Evolutionary conservation across 2,888 invertebrate species (phyloP).

Genomic region (Dolichopus griseipennis): DNA sequence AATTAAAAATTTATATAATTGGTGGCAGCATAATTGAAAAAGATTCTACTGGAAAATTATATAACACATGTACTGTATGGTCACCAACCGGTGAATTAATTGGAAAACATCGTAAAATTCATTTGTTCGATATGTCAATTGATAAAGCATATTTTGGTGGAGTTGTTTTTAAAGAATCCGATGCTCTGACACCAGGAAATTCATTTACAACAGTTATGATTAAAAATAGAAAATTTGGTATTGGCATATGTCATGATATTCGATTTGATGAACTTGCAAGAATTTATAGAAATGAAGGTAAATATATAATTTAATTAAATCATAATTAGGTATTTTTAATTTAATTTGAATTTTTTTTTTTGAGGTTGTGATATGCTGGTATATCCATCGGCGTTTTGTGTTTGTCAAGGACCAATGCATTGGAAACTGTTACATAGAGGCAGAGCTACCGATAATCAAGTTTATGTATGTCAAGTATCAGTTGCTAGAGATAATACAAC

Average conservation of each 20-base stretch:
- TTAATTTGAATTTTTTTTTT: conserved; percentile 1
- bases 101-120: conserved; percentile 78
- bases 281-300: conserved; percentile 54
- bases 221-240: conserved; percentile 63
- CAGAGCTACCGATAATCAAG: conserved; percentile 81
- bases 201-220: conserved; percentile 66
- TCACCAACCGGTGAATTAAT: conserved; percentile 66
- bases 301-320: conserved; percentile 10
- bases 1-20: conserved; percentile 67
- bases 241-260: conserved; percentile 95
- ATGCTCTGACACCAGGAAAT: conserved; percentile 67
- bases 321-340: not conserved
- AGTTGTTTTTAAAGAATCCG: conserved; percentile 84
- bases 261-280: conserved; percentile 83
- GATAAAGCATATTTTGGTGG: conserved; percentile 57
- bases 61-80: conserved; percentile 86
- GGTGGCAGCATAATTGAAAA: conserved; percentile 87
- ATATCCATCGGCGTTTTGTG: conserved; percentile 81
- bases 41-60: conserved; percentile 53
- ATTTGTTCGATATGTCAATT: conserved; percentile 86
- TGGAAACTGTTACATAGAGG: conserved; percentile 79
- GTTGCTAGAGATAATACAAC: conserved; percentile 67
- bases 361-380: conserved; percentile 74
- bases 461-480: conserved; percentile 59
- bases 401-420: conserved; percentile 66